phyloP scores from a whole-genome alignment of 2,797 vertebrate species.

The Cossypha dichroa region DNA sequence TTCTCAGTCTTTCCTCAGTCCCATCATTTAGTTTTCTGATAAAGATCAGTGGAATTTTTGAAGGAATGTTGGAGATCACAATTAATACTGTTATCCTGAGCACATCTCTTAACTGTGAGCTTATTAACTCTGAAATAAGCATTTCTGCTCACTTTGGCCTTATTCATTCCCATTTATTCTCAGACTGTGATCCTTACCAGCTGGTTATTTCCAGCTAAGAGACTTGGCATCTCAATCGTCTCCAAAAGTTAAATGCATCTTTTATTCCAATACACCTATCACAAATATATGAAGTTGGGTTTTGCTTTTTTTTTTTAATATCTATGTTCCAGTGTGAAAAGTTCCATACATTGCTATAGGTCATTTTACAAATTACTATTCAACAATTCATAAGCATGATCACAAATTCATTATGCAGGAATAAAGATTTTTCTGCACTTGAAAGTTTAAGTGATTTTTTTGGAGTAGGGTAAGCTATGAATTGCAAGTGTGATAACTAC shows the following conservation, averaged over 20 bases:
- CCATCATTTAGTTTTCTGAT: not conserved
- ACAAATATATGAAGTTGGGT: not conserved
- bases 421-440: not conserved
- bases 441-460: not conserved
- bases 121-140: not conserved
- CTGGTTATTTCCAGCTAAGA: not conserved
- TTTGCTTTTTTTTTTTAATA: not conserved
- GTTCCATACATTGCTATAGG: not conserved
- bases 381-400: not conserved
- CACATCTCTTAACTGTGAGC: not conserved
- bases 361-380: not conserved
- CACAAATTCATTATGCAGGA: not conserved
- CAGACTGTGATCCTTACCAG: not conserved
- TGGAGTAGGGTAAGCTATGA: not conserved
- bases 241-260: not conserved
- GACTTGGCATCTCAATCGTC: not conserved
- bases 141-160: not conserved
- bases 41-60: not conserved
- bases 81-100: not conserved
- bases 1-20: not conserved
- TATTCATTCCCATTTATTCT: not conserved
- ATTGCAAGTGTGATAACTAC: not conserved
- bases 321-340: not conserved
- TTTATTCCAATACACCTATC: not conserved
- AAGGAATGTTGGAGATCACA: not conserved